Conservation (phyloP, 2,888 invertebrate species). For the Zygothrica quintamaculata region DNA sequence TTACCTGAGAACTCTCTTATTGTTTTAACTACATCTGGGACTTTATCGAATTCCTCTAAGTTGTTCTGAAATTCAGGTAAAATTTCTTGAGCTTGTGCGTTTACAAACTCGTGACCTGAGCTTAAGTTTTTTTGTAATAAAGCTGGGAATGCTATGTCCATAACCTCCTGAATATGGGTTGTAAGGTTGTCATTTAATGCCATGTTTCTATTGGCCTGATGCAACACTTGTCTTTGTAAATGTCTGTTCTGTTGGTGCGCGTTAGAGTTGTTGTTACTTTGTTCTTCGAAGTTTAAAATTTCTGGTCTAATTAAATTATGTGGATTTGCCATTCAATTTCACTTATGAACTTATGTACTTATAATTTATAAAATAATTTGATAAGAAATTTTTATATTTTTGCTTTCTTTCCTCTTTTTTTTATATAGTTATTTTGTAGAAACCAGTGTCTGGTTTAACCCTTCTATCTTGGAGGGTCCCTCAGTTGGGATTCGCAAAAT, state of each 20-base stretch:
- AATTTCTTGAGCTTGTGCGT: not conserved
- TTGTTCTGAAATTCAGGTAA: not conserved
- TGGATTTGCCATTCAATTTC: too few species aligned
- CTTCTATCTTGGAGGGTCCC: conserved; percentile 1
- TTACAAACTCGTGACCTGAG: not conserved
- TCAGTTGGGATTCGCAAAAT: not conserved
- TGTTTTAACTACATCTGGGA: conserved; percentile 17
- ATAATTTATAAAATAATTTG: too few species aligned
- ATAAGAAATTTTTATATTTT: too few species aligned
- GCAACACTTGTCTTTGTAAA: too few species aligned
- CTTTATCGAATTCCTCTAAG: conserved; percentile 3
- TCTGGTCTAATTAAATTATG: too few species aligned
- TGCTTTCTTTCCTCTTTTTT: not conserved
- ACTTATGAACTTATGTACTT: too few species aligned
- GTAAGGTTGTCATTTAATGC: not conserved
- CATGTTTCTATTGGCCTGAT: not conserved
- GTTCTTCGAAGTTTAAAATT: too few species aligned
- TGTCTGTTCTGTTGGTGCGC: too few species aligned
- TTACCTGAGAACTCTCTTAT: conserved; percentile 8
- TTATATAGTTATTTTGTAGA: not conserved
- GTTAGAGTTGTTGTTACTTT: too few species aligned
- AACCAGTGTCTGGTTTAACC: conserved; percentile 1
- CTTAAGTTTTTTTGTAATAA: conserved; percentile 1
- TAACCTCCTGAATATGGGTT: not conserved
- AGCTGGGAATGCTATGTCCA: not conserved